Percentiles rank a stretch among this genome's conserved stretches.
These are phyloP conservation scores for Phataginus tetradactyla DNA, from an alignment of 2,797 vertebrate species.

Conservation along the genomic window DNA sequence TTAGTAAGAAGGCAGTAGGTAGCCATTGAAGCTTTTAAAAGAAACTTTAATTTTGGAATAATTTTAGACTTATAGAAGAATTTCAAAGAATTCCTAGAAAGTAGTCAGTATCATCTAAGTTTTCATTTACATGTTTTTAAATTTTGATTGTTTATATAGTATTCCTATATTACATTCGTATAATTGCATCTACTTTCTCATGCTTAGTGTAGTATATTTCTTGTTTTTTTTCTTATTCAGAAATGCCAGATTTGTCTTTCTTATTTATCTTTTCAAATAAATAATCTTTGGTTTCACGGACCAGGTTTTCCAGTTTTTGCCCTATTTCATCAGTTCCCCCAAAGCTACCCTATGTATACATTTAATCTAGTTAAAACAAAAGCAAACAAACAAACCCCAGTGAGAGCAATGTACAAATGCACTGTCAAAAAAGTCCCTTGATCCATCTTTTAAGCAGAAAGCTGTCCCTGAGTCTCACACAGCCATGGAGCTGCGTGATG, in stretches of 20 bases:
- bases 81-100: conserved; percentile 22
- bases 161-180: neutral
- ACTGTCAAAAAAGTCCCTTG: neutral
- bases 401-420: neutral
- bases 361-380: neutral
- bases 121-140: neutral
- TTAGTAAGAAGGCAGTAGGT: neutral
- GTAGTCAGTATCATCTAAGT: neutral
- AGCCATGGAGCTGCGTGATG: neutral
- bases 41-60: conserved; percentile 32
- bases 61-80: neutral
- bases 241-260: neutral
- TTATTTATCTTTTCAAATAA: conserved; percentile 41
- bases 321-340: neutral
- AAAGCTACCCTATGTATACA: neutral
- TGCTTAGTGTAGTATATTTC: neutral
- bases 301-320: neutral
- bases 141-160: neutral
- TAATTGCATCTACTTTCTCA: neutral
- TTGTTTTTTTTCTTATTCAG: neutral
- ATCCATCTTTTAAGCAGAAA: neutral
- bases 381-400: neutral
- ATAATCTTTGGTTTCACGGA: neutral
- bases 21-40: neutral
- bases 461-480: neutral